Evolutionary conservation across 2,888 invertebrate genomes (phyloP), one percentile per base, ranked within the genome.

Genomic region (Abrostola triplasia): DNA sequence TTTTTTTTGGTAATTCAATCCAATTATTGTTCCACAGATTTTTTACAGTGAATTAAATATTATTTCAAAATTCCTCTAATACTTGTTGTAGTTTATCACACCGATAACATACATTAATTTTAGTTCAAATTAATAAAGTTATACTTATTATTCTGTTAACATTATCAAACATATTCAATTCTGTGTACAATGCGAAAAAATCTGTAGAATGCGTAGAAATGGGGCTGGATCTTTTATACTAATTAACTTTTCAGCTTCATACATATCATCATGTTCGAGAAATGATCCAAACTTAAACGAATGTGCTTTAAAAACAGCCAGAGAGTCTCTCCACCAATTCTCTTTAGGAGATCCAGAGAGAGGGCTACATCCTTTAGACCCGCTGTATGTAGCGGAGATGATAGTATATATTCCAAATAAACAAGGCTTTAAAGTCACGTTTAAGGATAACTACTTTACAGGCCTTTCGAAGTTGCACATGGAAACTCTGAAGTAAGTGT

Each of bases 281-380:
- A 91, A 87, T 55, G 90, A 91, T 63, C 91, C 90, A 6, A 83
- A 91, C 10, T 67, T 91, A 2, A 89, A 91, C 65, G 88, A 87
- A 0, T 92, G 91, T 62, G 90, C 89, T 1, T 72, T 90, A 7
- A 84, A 87, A 70, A 84, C 90, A 4, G 92, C 88, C 0, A 80
- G 79, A n/a, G 85, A 86, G 6, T 88, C 90, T 0, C 69, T 92
- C 2, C 78, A 87, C 36, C 76, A 78, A 49, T 91, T 91, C 60
- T 85, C 90, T 5, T 60, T 82, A 11, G 91, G 91, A 7, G 91
- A 91, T 58, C 60, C 82, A 0, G 70, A 60, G 9, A 81, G 90
- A 63, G 84, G 84, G 0, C 69, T 91, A 1, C 76, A 80, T 5
- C 79, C 90, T 4, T 66, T 92, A 57, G 90, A 92, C 42, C 91